These are phyloP conservation scores for Steatocranus sp. DNA, from an alignment of 2,797 vertebrate species.

Conservation along the genomic window DNA sequence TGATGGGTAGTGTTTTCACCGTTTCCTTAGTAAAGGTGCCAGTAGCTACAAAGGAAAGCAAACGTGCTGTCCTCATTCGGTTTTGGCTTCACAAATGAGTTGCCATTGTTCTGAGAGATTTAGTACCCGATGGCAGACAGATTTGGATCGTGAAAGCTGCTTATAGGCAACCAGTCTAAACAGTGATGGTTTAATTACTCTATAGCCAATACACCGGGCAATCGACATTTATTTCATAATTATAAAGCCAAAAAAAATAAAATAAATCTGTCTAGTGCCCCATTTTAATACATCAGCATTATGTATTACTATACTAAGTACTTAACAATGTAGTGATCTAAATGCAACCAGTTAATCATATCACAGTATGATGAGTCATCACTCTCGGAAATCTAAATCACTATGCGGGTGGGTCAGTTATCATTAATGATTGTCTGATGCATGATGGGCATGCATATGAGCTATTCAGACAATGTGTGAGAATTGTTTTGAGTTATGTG, in stretches of 20 bases:
- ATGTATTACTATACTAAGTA: slow-evolving; percentile 11
- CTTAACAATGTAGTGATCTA: slow-evolving; percentile 30
- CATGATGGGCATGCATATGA: slow-evolving; percentile 12
- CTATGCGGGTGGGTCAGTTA: not conserved
- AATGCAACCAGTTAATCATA: slow-evolving; percentile 30
- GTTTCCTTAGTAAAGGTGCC: not conserved
- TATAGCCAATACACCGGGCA: not conserved
- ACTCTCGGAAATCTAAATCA: slow-evolving; percentile 18
- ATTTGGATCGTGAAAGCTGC: not conserved
- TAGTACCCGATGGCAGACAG: not conserved
- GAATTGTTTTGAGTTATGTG: slow-evolving; percentile 43
- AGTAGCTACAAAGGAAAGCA: not conserved
- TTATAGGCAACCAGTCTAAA: not conserved
- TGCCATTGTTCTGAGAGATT: not conserved
- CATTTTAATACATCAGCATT: slow-evolving; percentile 15
- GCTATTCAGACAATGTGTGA: slow-evolving; percentile 3
- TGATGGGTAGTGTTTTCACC: not conserved
- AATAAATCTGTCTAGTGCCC: not conserved
- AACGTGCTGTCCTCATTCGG: not conserved
- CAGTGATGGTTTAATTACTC: not conserved
- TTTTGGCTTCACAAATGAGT: not conserved
- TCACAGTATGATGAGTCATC: slow-evolving; percentile 14
- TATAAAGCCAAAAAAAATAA: not conserved
- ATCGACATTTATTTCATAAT: not conserved
- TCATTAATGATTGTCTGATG: slow-evolving; percentile 39